Evolutionary conservation across 2,888 invertebrate genomes (phyloP).

Genomic region (Xiphydria camelus): DNA sequence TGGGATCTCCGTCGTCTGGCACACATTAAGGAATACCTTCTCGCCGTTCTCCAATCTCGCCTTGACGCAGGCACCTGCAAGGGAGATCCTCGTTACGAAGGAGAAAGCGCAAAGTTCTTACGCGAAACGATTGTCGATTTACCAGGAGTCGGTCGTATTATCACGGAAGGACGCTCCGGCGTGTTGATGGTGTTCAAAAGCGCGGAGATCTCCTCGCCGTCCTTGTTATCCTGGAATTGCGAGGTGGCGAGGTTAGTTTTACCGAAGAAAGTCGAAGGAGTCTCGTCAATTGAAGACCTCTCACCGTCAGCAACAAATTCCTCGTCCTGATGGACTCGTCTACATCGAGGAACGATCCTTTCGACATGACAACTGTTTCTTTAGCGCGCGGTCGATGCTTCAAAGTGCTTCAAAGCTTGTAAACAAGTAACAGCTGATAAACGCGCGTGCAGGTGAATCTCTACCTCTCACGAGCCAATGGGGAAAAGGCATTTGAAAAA

Average conservation of each 20-base stretch:
- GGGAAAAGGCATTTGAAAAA: too few relatives aligned
- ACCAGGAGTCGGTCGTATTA: constrained; percentile 73
- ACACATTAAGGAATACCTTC: constrained; percentile 86
- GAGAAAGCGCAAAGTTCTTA: constrained; percentile 2
- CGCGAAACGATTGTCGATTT: constrained; percentile 32
- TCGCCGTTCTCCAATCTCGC: constrained; percentile 65
- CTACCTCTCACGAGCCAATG: too few relatives aligned
- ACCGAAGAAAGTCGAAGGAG: too few relatives aligned
- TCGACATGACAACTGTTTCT: constrained; percentile 43
- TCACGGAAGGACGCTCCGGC: constrained; percentile 61
- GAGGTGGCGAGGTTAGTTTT: constrained; percentile 1
- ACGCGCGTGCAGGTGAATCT: too few relatives aligned
- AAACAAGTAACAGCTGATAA: too few relatives aligned
- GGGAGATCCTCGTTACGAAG: constrained; percentile 10
- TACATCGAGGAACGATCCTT: constrained; percentile 64
- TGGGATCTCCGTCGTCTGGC: constrained; percentile 77
- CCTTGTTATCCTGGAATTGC: constrained; percentile 60
- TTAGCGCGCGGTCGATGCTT: too few relatives aligned
- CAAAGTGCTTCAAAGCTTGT: too few relatives aligned
- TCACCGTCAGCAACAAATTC: constrained; percentile 58
- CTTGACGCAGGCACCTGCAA: constrained; percentile 79
- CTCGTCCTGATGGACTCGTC: constrained; percentile 66
- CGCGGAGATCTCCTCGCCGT: constrained; percentile 67
- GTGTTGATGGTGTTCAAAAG: constrained; percentile 60
- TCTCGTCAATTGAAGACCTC: too few relatives aligned